Evolutionary conservation across 2,888 invertebrate species (phyloP).

Genomic region (Microctonus hyperodae): DNA sequence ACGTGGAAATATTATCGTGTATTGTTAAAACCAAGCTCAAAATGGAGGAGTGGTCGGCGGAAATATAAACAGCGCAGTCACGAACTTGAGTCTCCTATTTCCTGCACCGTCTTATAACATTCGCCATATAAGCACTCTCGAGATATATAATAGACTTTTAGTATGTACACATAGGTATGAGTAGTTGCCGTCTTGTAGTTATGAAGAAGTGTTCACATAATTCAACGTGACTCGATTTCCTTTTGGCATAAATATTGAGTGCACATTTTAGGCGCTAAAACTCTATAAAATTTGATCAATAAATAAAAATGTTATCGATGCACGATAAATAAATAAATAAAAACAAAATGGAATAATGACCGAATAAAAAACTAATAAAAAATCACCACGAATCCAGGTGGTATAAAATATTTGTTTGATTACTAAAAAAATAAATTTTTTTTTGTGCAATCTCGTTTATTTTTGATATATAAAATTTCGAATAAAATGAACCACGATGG

Average conservation of each 20-base stretch:
- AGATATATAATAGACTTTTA: constrained; percentile 33
- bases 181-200: constrained; percentile 16
- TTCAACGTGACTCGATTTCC: constrained; percentile 39
- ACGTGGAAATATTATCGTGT: constrained; percentile 24
- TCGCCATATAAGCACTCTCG: constrained; percentile 26
- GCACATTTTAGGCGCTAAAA: not conserved
- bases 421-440: not conserved
- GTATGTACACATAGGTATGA: not conserved
- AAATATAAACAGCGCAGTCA: constrained; percentile 36
- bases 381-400: not conserved
- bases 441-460: not conserved
- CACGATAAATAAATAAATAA: not conserved
- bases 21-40: not conserved
- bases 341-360: not conserved
- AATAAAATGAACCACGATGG: not conserved
- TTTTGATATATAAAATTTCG: not conserved
- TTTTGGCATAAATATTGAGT: constrained; percentile 11
- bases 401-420: not conserved
- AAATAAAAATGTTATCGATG: not conserved
- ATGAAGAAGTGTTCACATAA: constrained; percentile 39
- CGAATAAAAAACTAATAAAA: not conserved
- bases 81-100: constrained; percentile 39
- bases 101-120: constrained; percentile 36
- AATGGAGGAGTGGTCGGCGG: constrained; percentile 30
- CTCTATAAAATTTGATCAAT: not conserved